A percentile compares a stretch with the other conserved stretches of the same genome.
These are phyloP conservation scores for Tadarida brasiliensis DNA, from an alignment of 2,797 vertebrate species.

Conservation along the genomic window DNA sequence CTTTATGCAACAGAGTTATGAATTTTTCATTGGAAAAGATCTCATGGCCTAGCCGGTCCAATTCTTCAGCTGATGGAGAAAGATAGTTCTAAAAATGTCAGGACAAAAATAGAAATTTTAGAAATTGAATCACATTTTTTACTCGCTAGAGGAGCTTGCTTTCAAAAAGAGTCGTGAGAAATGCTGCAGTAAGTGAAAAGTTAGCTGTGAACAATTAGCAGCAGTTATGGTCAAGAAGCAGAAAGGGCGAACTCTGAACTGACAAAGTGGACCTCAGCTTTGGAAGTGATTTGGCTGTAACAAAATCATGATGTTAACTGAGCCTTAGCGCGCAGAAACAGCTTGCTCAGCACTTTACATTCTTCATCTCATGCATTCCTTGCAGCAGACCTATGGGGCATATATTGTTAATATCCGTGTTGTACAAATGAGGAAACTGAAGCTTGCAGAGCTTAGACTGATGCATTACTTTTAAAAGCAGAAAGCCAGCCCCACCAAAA, in stretches of 20 bases:
- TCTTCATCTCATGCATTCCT: neutral
- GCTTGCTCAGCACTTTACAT: neutral
- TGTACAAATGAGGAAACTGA: neutral
- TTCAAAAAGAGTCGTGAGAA: conserved; percentile 47
- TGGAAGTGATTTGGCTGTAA: neutral
- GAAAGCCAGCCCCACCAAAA: conserved; percentile 8
- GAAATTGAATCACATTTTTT: conserved; percentile 68
- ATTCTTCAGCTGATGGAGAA: conserved; percentile 60
- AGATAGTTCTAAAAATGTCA: conserved; percentile 68
- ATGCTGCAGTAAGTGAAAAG: conserved; percentile 59
- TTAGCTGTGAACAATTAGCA: conserved; percentile 62
- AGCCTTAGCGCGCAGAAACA: neutral
- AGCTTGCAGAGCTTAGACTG: neutral
- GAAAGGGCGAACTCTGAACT: conserved; percentile 13
- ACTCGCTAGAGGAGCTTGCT: conserved; percentile 47
- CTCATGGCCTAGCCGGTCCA: conserved; percentile 65
- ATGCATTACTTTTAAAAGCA: neutral
- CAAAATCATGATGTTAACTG: neutral
- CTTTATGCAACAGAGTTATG: conserved; percentile 45
- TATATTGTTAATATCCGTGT: neutral
- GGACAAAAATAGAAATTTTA: conserved; percentile 73
- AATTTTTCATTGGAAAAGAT: conserved; percentile 65
- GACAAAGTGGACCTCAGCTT: conserved; percentile 37
- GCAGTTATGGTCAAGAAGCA: conserved; percentile 19
- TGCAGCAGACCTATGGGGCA: neutral